Evolutionary conservation across 2,113 vertebrate species (phyloP).

Genomic region (Toxotes chatareus): DNA sequence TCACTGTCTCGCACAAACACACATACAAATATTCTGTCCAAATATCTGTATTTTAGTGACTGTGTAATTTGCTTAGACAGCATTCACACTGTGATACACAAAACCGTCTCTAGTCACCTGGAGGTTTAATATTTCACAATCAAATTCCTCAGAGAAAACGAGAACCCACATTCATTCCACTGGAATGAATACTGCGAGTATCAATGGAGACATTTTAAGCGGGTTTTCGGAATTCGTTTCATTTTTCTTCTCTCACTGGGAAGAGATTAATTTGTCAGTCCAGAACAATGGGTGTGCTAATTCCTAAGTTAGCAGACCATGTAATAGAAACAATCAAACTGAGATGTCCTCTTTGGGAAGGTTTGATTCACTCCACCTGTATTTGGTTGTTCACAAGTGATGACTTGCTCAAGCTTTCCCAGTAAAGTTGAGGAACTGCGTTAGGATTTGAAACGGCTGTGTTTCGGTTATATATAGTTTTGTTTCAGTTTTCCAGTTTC

Average conservation of each 20-base stretch:
- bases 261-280: conserved; percentile 55
- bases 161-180: conserved; percentile 6
- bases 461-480: not conserved
- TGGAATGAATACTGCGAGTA: conserved; percentile 7
- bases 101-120: not conserved
- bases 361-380: conserved; percentile 54
- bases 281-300: conserved; percentile 48
- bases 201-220: conserved; percentile 43
- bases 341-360: conserved; percentile 43
- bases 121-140: conserved; percentile 3
- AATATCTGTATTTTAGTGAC: conserved; percentile 29
- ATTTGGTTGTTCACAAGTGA: not conserved
- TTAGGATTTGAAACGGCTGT: conserved; percentile 2
- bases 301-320: conserved; percentile 65
- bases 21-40: conserved; percentile 4
- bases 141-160: conserved; percentile 33
- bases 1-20: conserved; percentile 3
- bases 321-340: conserved; percentile 68
- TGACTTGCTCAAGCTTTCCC: not conserved
- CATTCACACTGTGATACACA: not conserved
- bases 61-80: conserved; percentile 33
- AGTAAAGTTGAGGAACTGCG: not conserved
- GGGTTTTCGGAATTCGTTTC: conserved; percentile 35
- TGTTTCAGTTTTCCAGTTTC: conserved; percentile 3
- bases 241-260: conserved; percentile 48